A percentile compares a stretch with the other conserved stretches of the same genome.
Evolutionary conservation across 2,888 invertebrate genomes (phyloP).

Genomic region (Nematopogon swammerdamellus): DNA sequence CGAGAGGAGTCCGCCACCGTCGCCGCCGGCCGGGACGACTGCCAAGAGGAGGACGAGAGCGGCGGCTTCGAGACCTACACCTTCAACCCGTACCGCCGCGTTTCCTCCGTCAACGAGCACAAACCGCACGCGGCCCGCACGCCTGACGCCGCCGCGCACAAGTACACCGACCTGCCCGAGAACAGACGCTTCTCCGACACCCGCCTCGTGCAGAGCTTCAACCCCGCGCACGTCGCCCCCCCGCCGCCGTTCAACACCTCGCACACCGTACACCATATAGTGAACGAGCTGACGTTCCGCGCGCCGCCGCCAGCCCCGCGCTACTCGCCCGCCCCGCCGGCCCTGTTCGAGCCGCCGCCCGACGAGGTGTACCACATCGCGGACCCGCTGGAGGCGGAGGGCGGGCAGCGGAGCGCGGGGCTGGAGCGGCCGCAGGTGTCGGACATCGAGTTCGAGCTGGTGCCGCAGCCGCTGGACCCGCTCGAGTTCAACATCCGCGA

Average conservation of each 20-base stretch:
- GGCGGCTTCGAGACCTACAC: conserved; percentile 49
- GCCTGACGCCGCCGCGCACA: conserved; percentile 14
- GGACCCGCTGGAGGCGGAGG: conserved; percentile 44
- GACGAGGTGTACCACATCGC: conserved; percentile 37
- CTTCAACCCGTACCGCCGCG: conserved; percentile 34
- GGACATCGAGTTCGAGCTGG: conserved; percentile 20
- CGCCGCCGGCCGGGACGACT: conserved; percentile 20
- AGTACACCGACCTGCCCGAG: conserved; percentile 12
- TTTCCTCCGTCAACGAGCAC: conserved; percentile 23
- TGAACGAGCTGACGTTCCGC: conserved; percentile 10
- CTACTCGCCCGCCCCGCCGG: conserved; percentile 9
- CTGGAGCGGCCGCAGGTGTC: conserved; percentile 16
- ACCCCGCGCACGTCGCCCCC: conserved; percentile 10
- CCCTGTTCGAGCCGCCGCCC: conserved; percentile 8
- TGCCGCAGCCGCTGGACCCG: conserved; percentile 47
- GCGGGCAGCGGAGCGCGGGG: conserved; percentile 17
- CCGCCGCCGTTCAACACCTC: conserved; percentile 5
- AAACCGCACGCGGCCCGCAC: conserved; percentile 16
- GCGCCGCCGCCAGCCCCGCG: conserved; percentile 8
- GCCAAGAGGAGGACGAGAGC: conserved; percentile 50
- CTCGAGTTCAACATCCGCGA: conserved; percentile 33
- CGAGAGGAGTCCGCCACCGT: conserved; percentile 17
- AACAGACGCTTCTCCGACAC: conserved; percentile 35
- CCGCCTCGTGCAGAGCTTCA: conserved; percentile 23
- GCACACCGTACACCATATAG: background rate